phyloP scores from a whole-genome alignment of 2,113 vertebrate species.

The Macquaria australasica region DNA sequence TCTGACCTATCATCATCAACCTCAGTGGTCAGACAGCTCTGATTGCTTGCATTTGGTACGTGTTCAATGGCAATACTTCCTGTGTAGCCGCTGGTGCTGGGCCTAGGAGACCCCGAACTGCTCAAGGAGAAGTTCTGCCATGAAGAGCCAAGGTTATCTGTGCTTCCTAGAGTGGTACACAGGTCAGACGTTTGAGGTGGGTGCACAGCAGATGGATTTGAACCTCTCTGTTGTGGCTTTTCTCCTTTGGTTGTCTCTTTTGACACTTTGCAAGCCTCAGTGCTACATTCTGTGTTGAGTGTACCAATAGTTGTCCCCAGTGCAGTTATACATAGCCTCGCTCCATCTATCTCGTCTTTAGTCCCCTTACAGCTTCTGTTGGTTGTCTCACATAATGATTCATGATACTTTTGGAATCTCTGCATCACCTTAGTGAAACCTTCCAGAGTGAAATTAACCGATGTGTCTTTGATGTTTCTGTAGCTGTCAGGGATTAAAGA shows the following conservation, averaged over 20 bases:
- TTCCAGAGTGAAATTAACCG: conserved; percentile 65
- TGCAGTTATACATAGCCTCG: conserved; percentile 87
- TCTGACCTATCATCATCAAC: conserved; percentile 17
- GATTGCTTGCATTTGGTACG: background rate
- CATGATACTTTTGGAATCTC: conserved; percentile 88
- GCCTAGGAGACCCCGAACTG: conserved; percentile 33
- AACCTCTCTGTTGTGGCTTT: background rate
- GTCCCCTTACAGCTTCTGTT: conserved; percentile 70
- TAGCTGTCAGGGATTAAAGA: conserved; percentile 92
- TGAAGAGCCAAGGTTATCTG: conserved; percentile 70
- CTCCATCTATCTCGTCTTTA: conserved; percentile 1
- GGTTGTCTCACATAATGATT: conserved; percentile 86
- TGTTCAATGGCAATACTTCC: conserved; percentile 10
- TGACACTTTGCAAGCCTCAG: conserved; percentile 54
- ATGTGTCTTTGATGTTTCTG: conserved; percentile 63
- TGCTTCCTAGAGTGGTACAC: conserved; percentile 39
- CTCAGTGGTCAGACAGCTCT: conserved; percentile 44
- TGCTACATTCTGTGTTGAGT: conserved; percentile 62
- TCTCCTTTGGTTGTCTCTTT: background rate
- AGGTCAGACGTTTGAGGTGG: background rate
- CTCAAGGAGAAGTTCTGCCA: conserved; percentile 79
- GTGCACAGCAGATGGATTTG: background rate
- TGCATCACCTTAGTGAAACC: conserved; percentile 85
- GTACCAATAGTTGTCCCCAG: conserved; percentile 86
- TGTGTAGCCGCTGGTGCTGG: conserved; percentile 20